Percentiles rank a stretch among this genome's conserved stretches.
These are phyloP conservation scores for Neotoma lepida DNA, from an alignment of 2,113 vertebrate genomes.

Conservation along the genomic window DNA sequence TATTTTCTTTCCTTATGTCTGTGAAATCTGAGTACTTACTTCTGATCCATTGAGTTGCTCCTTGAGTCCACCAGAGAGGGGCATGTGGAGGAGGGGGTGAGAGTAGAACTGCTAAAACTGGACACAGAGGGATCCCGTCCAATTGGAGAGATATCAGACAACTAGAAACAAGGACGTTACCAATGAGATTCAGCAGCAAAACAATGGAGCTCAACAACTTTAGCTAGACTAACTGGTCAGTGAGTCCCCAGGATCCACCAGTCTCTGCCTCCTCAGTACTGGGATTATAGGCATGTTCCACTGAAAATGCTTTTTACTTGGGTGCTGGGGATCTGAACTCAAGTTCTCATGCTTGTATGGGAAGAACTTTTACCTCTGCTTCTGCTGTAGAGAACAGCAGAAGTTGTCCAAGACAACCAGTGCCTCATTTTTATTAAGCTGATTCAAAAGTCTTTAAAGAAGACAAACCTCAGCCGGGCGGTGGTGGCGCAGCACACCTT, in stretches of 20 bases:
- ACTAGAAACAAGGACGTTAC: constrained; percentile 79
- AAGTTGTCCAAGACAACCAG: not conserved
- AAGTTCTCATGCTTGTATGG: not conserved
- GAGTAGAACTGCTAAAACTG: constrained; percentile 98
- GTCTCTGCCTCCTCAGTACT: not conserved
- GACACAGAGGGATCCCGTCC: constrained; percentile 94
- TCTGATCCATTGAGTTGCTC: constrained; percentile 93
- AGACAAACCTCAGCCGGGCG: not conserved
- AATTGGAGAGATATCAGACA: constrained; percentile 96
- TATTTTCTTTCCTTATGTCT: not conserved
- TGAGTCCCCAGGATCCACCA: not conserved
- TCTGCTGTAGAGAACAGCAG: not conserved
- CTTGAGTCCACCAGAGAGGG: constrained; percentile 95
- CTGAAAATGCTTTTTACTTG: not conserved
- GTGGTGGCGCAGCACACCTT: too few relatives aligned
- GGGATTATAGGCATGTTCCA: not conserved
- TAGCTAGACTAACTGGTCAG: not conserved
- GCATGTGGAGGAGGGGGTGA: constrained; percentile 99
- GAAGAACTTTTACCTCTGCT: not conserved
- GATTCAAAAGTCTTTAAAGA: not conserved
- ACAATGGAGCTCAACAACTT: not conserved
- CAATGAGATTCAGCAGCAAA: not conserved
- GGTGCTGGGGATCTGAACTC: not conserved
- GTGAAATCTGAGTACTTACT: constrained; percentile 85
- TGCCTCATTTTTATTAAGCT: not conserved